Evolutionary conservation across 92 coral and sea anemone genomes (phyloP).

Genomic region (Virgularia gustaviana): DNA sequence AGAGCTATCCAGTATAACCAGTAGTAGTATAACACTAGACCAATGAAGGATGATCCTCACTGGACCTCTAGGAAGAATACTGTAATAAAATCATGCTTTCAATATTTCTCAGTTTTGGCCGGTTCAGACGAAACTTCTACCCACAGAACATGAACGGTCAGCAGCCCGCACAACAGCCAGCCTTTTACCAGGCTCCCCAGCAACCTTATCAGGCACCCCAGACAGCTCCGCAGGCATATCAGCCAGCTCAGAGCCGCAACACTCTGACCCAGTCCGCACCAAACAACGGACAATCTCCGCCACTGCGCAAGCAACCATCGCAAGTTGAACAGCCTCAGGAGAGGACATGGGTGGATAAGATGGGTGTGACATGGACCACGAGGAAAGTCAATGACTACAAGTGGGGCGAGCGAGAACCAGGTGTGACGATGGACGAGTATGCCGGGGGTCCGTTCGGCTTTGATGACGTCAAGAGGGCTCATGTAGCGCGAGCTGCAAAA

Average conservation of each 20-base stretch:
- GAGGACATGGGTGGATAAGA: conserved; percentile 39
- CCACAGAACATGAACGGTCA: background rate
- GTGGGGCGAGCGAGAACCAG: conserved; percentile 39
- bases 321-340: conserved; percentile 27
- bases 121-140: conserved; percentile 13
- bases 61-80: too few species aligned
- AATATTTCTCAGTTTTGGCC: background rate
- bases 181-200: background rate
- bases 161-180: conserved; percentile 6
- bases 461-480: conserved; percentile 23
- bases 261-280: conserved; percentile 4
- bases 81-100: too few species aligned
- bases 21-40: too few species aligned
- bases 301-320: conserved; percentile 21
- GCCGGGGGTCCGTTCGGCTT: conserved; percentile 38
- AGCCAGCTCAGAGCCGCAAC: conserved; percentile 20
- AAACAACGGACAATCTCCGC: background rate
- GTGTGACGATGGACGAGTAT: conserved; percentile 32
- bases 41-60: too few species aligned
- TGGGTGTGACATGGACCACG: conserved; percentile 38
- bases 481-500: background rate
- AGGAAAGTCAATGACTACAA: conserved; percentile 40
- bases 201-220: too few species aligned
- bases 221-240: too few species aligned
- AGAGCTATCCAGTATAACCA: too few species aligned